These are phyloP conservation scores for Eueremaeus valkanovi DNA, from an alignment of 2,888 invertebrate species.

Conservation along the genomic window DNA sequence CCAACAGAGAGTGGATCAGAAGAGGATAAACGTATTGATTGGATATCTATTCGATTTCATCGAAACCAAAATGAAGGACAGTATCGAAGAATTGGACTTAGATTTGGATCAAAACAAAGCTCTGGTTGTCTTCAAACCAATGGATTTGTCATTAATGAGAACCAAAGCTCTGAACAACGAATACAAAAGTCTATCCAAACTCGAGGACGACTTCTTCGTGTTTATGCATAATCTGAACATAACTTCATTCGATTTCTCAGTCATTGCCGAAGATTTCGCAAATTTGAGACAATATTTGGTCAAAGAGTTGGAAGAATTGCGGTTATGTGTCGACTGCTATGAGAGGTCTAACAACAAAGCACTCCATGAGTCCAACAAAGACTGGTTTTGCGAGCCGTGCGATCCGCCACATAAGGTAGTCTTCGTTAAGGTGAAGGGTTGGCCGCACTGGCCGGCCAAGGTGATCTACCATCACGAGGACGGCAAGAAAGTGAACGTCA, in stretches of 20 bases:
- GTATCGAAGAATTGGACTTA: not conserved
- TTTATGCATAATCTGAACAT: constrained; percentile 15
- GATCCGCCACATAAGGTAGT: constrained; percentile 70
- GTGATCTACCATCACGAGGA: constrained; percentile 61
- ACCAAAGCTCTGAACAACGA: not conserved
- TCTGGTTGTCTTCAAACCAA: not conserved
- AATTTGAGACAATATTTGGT: constrained; percentile 54
- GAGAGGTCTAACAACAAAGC: constrained; percentile 68
- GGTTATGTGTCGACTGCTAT: constrained; percentile 74
- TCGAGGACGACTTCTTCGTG: constrained; percentile 9
- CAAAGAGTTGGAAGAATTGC: constrained; percentile 68
- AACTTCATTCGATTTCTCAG: not conserved
- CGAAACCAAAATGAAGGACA: not conserved
- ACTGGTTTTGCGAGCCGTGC: constrained; percentile 55
- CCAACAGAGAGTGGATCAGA: not conserved
- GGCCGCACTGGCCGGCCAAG: constrained; percentile 78
- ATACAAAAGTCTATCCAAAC: not conserved
- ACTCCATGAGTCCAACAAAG: constrained; percentile 50
- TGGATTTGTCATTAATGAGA: constrained; percentile 10
- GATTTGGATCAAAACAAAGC: not conserved
- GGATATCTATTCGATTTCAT: not conserved
- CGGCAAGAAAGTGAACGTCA: constrained; percentile 64
- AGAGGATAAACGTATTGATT: not conserved
- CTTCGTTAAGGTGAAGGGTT: constrained; percentile 73
- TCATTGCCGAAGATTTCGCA: not conserved